A percentile compares a stretch with the other conserved stretches of the same genome.
Conservation (phyloP, 2,797 vertebrate genomes). For the Phataginus tricuspis region DNA sequence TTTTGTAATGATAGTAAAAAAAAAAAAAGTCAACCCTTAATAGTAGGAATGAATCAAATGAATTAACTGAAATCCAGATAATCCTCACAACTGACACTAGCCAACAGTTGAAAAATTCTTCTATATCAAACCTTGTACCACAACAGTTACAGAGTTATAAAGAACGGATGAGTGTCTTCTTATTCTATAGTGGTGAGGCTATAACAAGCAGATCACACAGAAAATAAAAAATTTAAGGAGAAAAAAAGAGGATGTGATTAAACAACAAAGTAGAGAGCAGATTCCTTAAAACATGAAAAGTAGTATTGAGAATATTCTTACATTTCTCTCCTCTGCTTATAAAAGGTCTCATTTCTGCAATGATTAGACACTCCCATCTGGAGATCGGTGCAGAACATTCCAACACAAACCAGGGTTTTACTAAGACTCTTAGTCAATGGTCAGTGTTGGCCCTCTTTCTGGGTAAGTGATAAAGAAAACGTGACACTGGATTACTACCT, state of each 20-base stretch:
- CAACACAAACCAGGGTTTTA: not conserved
- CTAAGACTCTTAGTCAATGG: not conserved
- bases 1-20: conserved; percentile 14
- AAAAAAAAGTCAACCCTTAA: conserved; percentile 11
- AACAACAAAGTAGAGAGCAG: conserved; percentile 32
- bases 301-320: not conserved
- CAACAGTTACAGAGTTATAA: not conserved
- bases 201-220: not conserved
- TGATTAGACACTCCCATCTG: not conserved
- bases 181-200: not conserved
- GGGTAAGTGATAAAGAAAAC: not conserved
- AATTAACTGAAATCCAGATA: conserved; percentile 20
- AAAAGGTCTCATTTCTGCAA: not conserved
- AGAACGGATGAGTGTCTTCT: not conserved
- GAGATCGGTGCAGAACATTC: not conserved
- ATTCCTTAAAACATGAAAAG: conserved; percentile 21
- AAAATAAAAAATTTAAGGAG: not conserved
- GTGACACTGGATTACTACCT: not conserved
- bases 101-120: not conserved
- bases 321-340: not conserved
- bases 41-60: conserved; percentile 18
- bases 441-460: not conserved
- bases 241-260: not conserved
- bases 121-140: not conserved
- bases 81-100: not conserved